Base-by-base conservation (phyloP, 2,888 invertebrate genomes). In the Pheosia gnoma region DNA sequence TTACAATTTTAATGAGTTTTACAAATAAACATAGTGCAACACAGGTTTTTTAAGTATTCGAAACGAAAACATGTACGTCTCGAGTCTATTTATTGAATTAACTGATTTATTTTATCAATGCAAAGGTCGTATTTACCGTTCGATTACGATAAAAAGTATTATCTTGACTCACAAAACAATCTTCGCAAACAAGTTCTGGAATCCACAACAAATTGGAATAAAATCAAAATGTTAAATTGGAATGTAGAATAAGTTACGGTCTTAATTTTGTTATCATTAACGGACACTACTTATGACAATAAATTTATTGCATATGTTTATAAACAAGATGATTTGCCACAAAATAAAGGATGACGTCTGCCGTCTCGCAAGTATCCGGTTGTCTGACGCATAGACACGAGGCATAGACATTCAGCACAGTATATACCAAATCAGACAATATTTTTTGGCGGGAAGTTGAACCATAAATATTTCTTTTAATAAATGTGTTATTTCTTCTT, bases 361-460 rank as follows among this genome's bases (percentile, higher is more conserved):
- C 11, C 47, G 47, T 47, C 47, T 4, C n/a, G 45, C 45, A n/a
- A n/a, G 11, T n/a, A 47, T 47, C 47, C 47, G 8, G 43, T n/a
- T 4, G 47, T n/a, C 3, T 47, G 47, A 47, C 47, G 4, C 5
- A 47, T 25, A 25, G 25, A 25, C 25, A 25, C 25, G 25, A 25
- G 25, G 25, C 25, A 25, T 25, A 25, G 25, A 25, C 25, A 47
- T 47, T 47, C 43, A 43, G 4, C 43, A 43, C 9, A 43, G 8
- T 1, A 43, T 43, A 5, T 47, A 5, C 9, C 11, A 5, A 9
- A 47, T n/a, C 0, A n/a, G n/a, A 47, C 47, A n/a, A n/a, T 4
- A n/a, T n/a, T 47, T 47, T n/a, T 47, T 47, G 47, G 47, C 47
- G 47, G 47, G 47, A 47, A 47, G n/a, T 47, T 47, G 47, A 47